Conservation (phyloP, 53 echinoderm and acorn worm species). For the Astropecten irregularis region DNA sequence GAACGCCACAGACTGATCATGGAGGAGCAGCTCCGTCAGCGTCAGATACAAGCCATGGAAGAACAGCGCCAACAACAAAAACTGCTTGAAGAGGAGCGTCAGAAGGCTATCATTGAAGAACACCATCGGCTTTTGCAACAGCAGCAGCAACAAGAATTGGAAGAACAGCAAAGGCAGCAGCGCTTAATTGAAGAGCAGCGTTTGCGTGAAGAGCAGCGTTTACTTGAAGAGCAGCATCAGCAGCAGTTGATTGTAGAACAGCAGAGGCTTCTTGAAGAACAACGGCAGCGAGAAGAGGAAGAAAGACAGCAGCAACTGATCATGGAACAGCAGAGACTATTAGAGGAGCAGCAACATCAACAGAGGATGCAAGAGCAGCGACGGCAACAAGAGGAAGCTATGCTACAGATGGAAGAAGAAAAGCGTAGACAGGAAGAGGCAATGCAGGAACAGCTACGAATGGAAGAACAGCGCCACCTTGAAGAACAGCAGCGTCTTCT, state of each 20-base stretch:
- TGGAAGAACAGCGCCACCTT: slow-evolving; percentile 57
- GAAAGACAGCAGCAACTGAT: slow-evolving; percentile 8
- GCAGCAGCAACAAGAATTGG: slow-evolving; percentile 23
- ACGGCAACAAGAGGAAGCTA: slow-evolving; percentile 61
- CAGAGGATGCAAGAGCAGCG: slow-evolving; percentile 74
- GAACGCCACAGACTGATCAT: slow-evolving; percentile 2
- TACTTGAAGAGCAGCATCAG: slow-evolving; percentile 31
- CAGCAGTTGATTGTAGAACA: slow-evolving; percentile 43
- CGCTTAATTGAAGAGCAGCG: slow-evolving; percentile 21
- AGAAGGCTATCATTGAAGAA: slow-evolving; percentile 13
- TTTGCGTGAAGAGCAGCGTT: slow-evolving; percentile 21
- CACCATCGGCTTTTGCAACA: slow-evolving; percentile 37
- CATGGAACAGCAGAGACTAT: slow-evolving; percentile 31
- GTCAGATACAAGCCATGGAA: background rate
- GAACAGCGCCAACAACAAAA: slow-evolving; percentile 29
- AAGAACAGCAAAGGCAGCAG: slow-evolving; percentile 22
- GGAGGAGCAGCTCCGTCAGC: slow-evolving; percentile 18
- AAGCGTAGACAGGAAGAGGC: slow-evolving; percentile 46
- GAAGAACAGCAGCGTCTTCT: slow-evolving; percentile 48
- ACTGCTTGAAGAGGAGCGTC: slow-evolving; percentile 33
- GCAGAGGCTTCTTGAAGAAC: slow-evolving; percentile 36
- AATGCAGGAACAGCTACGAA: slow-evolving; percentile 74
- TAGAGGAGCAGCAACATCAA: slow-evolving; percentile 25
- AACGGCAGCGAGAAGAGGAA: slow-evolving; percentile 17
- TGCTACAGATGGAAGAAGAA: slow-evolving; percentile 40